phyloP scores from a whole-genome alignment of 23 tunicate species.

The Ascidia mentula region DNA sequence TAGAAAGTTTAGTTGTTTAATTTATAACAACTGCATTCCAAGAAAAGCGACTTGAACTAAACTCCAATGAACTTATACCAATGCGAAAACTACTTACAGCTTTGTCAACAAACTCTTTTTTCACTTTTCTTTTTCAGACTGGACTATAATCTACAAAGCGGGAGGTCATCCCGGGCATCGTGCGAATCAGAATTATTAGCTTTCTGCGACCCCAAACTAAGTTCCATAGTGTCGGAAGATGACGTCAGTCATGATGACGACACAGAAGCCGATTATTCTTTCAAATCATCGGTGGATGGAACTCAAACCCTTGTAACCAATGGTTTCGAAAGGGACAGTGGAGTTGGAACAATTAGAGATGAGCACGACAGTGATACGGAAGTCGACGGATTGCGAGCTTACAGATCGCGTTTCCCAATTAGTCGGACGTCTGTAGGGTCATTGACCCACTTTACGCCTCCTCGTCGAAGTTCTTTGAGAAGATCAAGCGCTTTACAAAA shows the following conservation, averaged over 20 bases:
- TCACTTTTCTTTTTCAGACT: background rate
- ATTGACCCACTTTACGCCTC: background rate
- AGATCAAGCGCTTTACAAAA: background rate
- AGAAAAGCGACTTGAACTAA: no score
- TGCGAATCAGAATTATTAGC: conserved; percentile 55
- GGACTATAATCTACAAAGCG: conserved; percentile 7
- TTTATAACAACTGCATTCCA: background rate
- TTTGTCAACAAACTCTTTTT: background rate
- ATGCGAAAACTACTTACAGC: background rate
- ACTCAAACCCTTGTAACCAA: background rate
- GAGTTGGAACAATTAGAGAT: conserved; percentile 53
- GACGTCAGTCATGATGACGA: conserved; percentile 32
- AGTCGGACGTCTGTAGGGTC: background rate
- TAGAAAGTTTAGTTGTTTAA: background rate
- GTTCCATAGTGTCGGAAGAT: background rate
- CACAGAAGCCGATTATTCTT: conserved; percentile 37
- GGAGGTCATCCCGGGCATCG: conserved; percentile 57
- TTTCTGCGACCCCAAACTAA: conserved; percentile 82
- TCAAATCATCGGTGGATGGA: conserved; percentile 49
- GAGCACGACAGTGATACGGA: conserved; percentile 44
- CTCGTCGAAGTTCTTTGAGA: no score
- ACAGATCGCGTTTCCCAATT: background rate
- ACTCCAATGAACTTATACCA: no score
- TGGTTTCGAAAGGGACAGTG: conserved; percentile 73
- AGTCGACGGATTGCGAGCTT: background rate